These are phyloP conservation scores for Hetaerina titia DNA, from an alignment of 2,888 invertebrate genomes.

Conservation along the genomic window DNA sequence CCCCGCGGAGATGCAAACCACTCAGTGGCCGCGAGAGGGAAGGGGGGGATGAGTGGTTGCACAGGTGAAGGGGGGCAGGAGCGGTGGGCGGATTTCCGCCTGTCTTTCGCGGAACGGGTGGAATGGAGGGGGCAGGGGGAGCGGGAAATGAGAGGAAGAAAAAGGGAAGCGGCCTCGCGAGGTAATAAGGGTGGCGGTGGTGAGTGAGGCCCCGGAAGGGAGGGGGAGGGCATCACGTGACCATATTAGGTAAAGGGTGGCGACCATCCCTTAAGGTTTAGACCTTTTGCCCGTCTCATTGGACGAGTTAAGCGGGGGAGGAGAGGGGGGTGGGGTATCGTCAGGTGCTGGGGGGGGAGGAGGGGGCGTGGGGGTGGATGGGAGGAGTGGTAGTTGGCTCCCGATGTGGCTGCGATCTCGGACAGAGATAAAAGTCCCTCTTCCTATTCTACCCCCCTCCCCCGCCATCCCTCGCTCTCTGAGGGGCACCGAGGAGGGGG, in stretches of 20 bases:
- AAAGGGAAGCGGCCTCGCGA: neutral
- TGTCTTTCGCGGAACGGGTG: constrained; percentile 2
- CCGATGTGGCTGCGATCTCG: constrained; percentile 63
- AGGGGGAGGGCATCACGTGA: constrained; percentile 20
- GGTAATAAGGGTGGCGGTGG: constrained; percentile 1
- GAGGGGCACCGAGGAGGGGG: neutral
- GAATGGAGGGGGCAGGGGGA: neutral
- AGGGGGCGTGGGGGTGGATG: constrained; percentile 35
- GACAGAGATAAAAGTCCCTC: neutral
- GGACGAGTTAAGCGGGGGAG: constrained; percentile 54
- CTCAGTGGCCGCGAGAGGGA: neutral
- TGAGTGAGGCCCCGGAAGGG: neutral
- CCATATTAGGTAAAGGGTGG: constrained; percentile 64
- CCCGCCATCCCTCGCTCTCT: neutral
- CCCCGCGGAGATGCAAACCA: neutral
- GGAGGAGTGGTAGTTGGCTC: constrained; percentile 49
- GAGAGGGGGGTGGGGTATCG: constrained; percentile 50
- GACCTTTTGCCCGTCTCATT: constrained; percentile 60
- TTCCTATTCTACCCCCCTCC: neutral
- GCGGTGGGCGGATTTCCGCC: neutral
- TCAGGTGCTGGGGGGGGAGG: neutral
- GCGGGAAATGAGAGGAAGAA: neutral
- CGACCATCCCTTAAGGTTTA: constrained; percentile 58
- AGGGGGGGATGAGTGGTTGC: neutral
- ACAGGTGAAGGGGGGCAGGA: neutral